Evolutionary conservation across 2,888 invertebrate genomes (phyloP), one percentile per base, ranked within the genome.

Genomic region (Drosophila helvetica): DNA sequence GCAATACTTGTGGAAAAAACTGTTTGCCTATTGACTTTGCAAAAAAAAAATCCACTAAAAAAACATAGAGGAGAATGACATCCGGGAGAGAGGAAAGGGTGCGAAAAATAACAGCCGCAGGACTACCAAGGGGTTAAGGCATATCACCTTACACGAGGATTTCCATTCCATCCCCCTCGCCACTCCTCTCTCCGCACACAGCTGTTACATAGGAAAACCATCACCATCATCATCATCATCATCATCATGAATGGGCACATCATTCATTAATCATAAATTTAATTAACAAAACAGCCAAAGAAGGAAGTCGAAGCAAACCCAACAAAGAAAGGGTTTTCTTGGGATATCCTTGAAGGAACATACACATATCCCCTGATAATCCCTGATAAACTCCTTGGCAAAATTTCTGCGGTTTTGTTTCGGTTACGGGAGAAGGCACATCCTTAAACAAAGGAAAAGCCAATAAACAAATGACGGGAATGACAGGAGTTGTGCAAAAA

Each of bases 201-300:
- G 78, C 79, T 88, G 85, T 88, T 77, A 47, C 80, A 71, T 74
- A 75, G 58, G 52, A 52, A 52, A 61, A 65, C 60, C 68, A 63
- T 53, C 64, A 65, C 60, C 68, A 63, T 53, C 64, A 79, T 58
- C 79, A 75, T 67, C 81, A 74, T 54, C 77, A 75, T 65, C 65
- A 72, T 52, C 77, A 75, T 61, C 63, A 54, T 48, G 59, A 73
- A 67, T 63, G 64, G 19, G 42, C 68, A 22, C 53, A 33, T 76
- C 79, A 64, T 65, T 70, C 67, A 66, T 85, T 85, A 85, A 85
- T 85, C 85, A 85, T 84, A 74, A 77, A 86, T 85, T 86, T 88
- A 85, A 85, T 85, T 88, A 85, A 84, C 86, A 84, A 75, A 62
- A 55, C 64, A 73, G 62, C 59, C 46, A 17, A 67, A 12, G 4